phyloP scores from a whole-genome alignment of 2,888 invertebrate genomes.

The Dendrolimus pini region DNA sequence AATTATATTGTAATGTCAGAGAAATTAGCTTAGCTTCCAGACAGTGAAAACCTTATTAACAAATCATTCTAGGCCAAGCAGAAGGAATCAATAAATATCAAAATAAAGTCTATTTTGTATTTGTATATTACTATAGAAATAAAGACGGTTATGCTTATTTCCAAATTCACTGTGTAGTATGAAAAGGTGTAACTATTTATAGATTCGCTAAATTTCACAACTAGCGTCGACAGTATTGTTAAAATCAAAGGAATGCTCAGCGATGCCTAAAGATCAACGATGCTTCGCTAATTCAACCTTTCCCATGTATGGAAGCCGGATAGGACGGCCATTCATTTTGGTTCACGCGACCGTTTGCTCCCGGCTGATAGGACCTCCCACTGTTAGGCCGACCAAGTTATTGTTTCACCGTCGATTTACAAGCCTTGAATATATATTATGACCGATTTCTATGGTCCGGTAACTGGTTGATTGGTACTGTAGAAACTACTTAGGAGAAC shows the following conservation, averaged over 20 bases:
- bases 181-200: too few species aligned
- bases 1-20: too few species aligned
- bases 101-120: too few species aligned
- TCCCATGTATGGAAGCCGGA: slow-evolving; percentile 15
- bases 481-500: neutral
- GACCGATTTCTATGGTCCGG: neutral
- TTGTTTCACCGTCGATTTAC: neutral
- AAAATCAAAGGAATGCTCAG: slow-evolving; percentile 13
- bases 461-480: neutral
- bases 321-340: slow-evolving; percentile 16
- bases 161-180: too few species aligned
- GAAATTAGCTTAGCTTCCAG: too few species aligned
- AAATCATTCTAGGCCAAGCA: too few species aligned
- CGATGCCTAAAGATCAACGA: slow-evolving; percentile 26
- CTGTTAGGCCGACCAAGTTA: neutral
- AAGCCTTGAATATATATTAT: slow-evolving; percentile 9
- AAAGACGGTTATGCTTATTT: too few species aligned
- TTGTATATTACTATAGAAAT: too few species aligned
- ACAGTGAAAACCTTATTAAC: too few species aligned
- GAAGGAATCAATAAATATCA: too few species aligned
- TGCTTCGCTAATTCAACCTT: slow-evolving; percentile 30
- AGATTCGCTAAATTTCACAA: too few species aligned
- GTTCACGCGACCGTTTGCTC: slow-evolving; percentile 4
- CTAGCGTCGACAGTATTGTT: neutral
- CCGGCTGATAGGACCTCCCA: neutral